Base-by-base conservation (phyloP, 2,797 vertebrate genomes). In the Karalla daura region DNA sequence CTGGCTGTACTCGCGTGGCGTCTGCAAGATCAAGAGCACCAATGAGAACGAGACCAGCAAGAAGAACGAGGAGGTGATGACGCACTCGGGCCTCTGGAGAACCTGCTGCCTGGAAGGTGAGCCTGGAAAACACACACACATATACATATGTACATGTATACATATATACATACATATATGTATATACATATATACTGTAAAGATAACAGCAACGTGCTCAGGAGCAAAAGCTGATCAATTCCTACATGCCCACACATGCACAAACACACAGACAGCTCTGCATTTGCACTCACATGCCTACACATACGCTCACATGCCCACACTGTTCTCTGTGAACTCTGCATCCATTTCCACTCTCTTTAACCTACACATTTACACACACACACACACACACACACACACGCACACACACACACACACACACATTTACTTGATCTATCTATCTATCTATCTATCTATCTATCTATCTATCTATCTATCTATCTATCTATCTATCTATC, bases 41-140 rank as follows among this genome's bases (percentile, higher is more conserved):
- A 97, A 96, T 66, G 96, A 98, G 91, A 98, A 98, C 72, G 96
- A 98, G 94, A 98, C 96, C 94, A 96, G 95, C 94, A 98, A 98
- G 95, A 98, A 98, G 94, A 98, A 98, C 83, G 96, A 98, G 92
- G 96, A 98, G 95, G 96, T 98, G 92, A 98, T 98, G 97, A 98
- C 97, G 86, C 97, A 98, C 92, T 98, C 97, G 69, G 96, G 97
- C 91, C 95, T 98, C 90, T 98, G 97, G 97, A 97, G 97, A 93
- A 98, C 97, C 90, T 98, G 97, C 95, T 98, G 97, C 92, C 93
- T 98, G 86, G 97, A 98, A 96, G 96, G 97, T 98, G 95, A 84
- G 84, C 43, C 17, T 7, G n/a, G n/a, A 18, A 25, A 23, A 67
- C 36, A 46, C 5, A 21, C 63, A 12, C 24, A 35, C 36, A 18